Conservation (phyloP, 2,888 invertebrate species). For the Pomacea canaliculata region DNA sequence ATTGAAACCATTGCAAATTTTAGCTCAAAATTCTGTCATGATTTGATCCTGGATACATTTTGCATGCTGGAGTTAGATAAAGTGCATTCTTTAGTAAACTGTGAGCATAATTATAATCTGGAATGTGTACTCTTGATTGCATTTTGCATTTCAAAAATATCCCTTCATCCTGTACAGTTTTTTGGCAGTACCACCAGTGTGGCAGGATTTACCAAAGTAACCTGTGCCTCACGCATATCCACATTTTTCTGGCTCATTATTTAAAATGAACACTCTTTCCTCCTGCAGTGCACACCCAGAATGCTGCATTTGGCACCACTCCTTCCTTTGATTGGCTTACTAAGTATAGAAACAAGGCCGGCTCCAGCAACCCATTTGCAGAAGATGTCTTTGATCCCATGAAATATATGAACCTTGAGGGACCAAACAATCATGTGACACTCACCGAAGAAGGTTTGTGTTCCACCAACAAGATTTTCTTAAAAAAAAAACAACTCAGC, state of each 20-base stretch:
- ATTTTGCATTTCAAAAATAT: background rate
- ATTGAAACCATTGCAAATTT: too few species aligned
- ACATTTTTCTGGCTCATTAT: background rate
- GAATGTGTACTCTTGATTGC: background rate
- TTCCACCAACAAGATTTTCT: background rate
- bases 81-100: background rate
- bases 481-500: constrained; percentile 4
- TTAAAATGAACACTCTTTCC: background rate
- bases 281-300: constrained; percentile 51
- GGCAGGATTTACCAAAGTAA: too few species aligned
- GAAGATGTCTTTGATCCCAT: constrained; percentile 59
- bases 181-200: too few species aligned
- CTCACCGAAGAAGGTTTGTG: constrained; percentile 17
- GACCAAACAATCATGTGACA: constrained; percentile 22
- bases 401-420: constrained; percentile 52
- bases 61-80: background rate
- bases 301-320: constrained; percentile 46
- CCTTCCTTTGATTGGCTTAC: constrained; percentile 27
- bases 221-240: background rate
- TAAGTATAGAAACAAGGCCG: constrained; percentile 21
- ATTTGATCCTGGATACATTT: too few species aligned
- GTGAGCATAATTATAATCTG: background rate
- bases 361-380: constrained; percentile 47
- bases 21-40: too few species aligned
- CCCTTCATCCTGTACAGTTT: background rate